These are phyloP conservation scores for Sinella curviseta DNA, from an alignment of 1,140 invertebrate genomes.

Conservation along the genomic window DNA sequence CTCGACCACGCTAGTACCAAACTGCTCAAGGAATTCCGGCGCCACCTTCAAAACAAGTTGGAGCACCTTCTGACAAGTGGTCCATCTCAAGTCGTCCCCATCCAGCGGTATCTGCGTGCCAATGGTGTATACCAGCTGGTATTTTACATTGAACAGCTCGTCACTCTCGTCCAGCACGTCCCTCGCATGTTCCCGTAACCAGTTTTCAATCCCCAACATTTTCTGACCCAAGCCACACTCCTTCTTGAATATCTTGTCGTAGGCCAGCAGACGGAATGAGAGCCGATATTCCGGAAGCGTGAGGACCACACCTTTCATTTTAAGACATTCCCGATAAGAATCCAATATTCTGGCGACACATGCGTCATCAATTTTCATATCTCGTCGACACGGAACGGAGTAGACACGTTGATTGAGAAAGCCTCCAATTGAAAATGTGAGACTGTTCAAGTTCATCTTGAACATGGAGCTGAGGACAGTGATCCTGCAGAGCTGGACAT, in stretches of 20 bases:
- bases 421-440: constrained; percentile 39
- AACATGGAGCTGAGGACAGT: constrained; percentile 42
- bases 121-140: constrained; percentile 46
- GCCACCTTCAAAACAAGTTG: constrained; percentile 23
- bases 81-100: constrained; percentile 39
- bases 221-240: neutral
- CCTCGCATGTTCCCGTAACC: constrained; percentile 11
- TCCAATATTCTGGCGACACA: neutral
- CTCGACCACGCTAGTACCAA: constrained; percentile 18
- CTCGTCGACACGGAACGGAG: constrained; percentile 43
- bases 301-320: constrained; percentile 33
- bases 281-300: constrained; percentile 42
- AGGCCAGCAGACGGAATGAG: constrained; percentile 38
- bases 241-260: constrained; percentile 30
- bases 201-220: neutral
- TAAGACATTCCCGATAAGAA: constrained; percentile 40
- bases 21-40: neutral
- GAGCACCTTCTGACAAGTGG: constrained; percentile 27
- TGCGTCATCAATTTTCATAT: constrained; percentile 13
- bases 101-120: constrained; percentile 36
- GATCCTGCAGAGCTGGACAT: constrained; percentile 31
- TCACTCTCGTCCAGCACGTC: constrained; percentile 47
- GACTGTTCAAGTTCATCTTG: constrained; percentile 32
- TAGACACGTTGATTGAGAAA: constrained; percentile 38
- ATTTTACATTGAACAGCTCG: constrained; percentile 44